A percentile compares a stretch with the other conserved stretches of the same genome.
Conservation (phyloP, 1,140 invertebrate species). For the Pseudobourletiella spinata region DNA sequence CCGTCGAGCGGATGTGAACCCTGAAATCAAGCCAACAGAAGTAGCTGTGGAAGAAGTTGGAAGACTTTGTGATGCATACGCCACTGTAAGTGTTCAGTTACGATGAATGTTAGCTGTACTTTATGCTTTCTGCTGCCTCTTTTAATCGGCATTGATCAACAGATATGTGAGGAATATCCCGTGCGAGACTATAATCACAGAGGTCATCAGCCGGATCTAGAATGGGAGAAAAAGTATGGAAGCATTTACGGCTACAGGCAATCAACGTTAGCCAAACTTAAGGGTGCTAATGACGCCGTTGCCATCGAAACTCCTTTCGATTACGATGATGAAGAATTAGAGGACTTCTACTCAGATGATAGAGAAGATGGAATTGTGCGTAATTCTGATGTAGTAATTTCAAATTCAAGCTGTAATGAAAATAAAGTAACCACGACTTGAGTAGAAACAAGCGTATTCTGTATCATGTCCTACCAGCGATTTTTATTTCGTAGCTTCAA, state of each 20-base stretch:
- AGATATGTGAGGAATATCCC: slow-evolving; percentile 29
- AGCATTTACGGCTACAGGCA: background rate
- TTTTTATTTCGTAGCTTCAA: too few species aligned
- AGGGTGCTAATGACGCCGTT: background rate
- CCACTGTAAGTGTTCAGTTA: slow-evolving; percentile 23
- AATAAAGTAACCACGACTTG: too few species aligned
- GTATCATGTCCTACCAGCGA: too few species aligned
- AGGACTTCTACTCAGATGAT: background rate
- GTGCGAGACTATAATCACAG: slow-evolving; percentile 22
- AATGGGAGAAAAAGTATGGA: slow-evolving; percentile 14
- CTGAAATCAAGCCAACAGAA: slow-evolving; percentile 55
- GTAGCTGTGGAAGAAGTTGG: slow-evolving; percentile 69
- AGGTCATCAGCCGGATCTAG: slow-evolving; percentile 15
- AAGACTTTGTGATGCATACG: slow-evolving; percentile 65
- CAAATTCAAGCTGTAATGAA: too few species aligned
- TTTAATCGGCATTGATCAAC: background rate
- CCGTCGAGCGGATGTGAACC: slow-evolving; percentile 61
- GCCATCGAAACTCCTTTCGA: background rate
- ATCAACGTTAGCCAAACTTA: background rate
- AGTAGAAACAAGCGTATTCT: too few species aligned
- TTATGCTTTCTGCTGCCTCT: too few species aligned
- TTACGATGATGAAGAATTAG: background rate
- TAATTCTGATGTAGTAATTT: too few species aligned
- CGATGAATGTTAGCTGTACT: too few species aligned
- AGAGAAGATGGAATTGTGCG: background rate